Evolutionary conservation across 2,888 invertebrate species (phyloP), one percentile per base, ranked within the genome.

Genomic region (Eupithecia pulchellata): DNA sequence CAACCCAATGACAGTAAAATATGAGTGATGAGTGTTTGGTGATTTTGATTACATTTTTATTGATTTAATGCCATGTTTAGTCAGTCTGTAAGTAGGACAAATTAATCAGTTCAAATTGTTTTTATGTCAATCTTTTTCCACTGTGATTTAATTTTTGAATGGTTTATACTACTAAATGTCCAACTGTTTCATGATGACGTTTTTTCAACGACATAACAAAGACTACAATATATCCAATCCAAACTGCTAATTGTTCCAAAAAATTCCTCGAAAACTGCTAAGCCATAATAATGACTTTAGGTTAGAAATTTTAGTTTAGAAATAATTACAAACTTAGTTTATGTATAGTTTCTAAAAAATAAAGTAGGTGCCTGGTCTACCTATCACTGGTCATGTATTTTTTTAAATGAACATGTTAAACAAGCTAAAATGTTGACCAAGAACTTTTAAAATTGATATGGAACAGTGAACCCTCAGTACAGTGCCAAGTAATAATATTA

Each of bases 401-500:
- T n/a, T n/a, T n/a, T n/a, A n/a, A n/a, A n/a, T n/a, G n/a, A n/a
- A n/a, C n/a, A n/a, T n/a, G n/a, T 70, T 58, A 71, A 32, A 58
- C 6, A 42, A 47, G 63, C 58, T 57, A 68, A 63, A 64, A 68
- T 63, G 57, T 63, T 60, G 30, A 17, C 36, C 58, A 62, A 63
- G 34, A 42, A 42, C 25, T 64, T 64, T 64, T 32, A 61, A 52
- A 29, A 42, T 67, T 64, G 42, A 58, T 57, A 72, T 64, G 64
- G 58, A 66, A 69, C 66, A 39, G n/a, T n/a, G n/a, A n/a, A 25
- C 42, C 73, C 14, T 63, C 58, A 52, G 57, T 36, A 64, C 69
- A 63, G 70, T 66, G 72, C 69, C 69, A 74, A 72, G 69, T 71
- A 75, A 77, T 75, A 68, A 71, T 67, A 52, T 68, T 72, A 71